Evolutionary conservation across 2,888 invertebrate species (phyloP), one percentile per base, ranked within the genome.

Genomic region (Charanyca ferruginea): DNA sequence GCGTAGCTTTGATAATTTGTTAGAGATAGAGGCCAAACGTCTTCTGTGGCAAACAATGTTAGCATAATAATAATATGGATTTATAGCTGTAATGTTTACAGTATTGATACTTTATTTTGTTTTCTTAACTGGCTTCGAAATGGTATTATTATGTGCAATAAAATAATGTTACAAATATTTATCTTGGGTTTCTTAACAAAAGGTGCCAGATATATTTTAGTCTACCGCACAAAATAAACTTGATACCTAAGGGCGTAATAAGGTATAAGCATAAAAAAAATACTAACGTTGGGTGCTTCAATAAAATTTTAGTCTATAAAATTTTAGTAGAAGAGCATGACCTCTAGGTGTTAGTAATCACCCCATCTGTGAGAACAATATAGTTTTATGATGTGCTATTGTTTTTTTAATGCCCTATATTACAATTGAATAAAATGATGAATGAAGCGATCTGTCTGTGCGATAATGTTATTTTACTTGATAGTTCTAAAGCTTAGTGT

Each of bases 311-410:
- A 76, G 38, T 44, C n/a, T n/a, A n/a, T n/a, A n/a, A n/a, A n/a
- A n/a, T n/a, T n/a, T n/a, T 41, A 54, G 53, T 18, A 25, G 13
- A 52, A 38, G 38, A 51, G 16, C n/a, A 13, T 11, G 41, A 32
- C 32, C 45, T 69, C 18, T 44, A 20, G 42, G 32, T 41, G 53
- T 3, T 28, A 22, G 51, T 55, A 18, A 77, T 51, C 41, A 18
- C 54, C 45, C 22, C n/a, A 20, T 53, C 52, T 53, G 41, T 2
- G 42, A 52, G 42, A 72, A 28, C 42, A 25, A 3, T 53, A 25
- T 47, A 61, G 41, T 66, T 80, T 71, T 51, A 79, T 41, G 41
- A 60, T 57, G 57, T 23, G 28, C 75, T 18, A 79, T 66, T 66
- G 75, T 64, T 53, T 64, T 53, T 54, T 32, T 69, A 76, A 75